Base-by-base conservation (phyloP, 2,888 invertebrate species). In the Yponomeuta cagnagella region DNA sequence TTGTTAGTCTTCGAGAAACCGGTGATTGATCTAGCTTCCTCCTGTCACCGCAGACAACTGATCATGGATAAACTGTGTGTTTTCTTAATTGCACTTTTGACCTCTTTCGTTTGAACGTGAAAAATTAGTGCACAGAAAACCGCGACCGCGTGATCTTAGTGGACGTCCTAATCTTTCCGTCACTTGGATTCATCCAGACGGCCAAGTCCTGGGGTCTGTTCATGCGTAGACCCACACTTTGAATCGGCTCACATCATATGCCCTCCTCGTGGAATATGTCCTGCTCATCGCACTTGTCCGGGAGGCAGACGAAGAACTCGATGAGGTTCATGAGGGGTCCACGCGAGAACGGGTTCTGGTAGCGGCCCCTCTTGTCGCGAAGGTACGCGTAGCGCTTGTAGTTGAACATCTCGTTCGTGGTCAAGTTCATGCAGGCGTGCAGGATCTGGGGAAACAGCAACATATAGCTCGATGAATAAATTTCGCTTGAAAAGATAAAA, bases 351-450 rank as follows among this genome's bases (percentile, higher is more conserved):
- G 98, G 98, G 89, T 98, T 98, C 81, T 96, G 95, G 84, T 97
- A 98, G 74, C 96, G 94, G 2, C 98, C 98, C 72, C 96, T 94
- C 81, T 96, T 97, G 84, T 98, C 98, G 71, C 97, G 93, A 74
- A 98, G 86, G 84, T 98, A 98, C 0, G 97, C 96, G 85, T 98
- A 98, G 70, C 98, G 93, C 82, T 97, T 97, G 85, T 97, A 97
- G 89, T 98, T 98, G 83, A 98, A 97, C 96, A 97, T 97, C 89
- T 98, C 98, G 85, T 98, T 98, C 68, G 98, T 98, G 9, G 98
- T 98, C 73, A 98, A 89, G 90, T 98, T 98, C 96, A 97, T 96
- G 82, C 97, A 96, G 12, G 97, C 97, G 84, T 98, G 97, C 33
- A 97, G 92, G 70, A 97, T 94, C 98, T 98, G 92, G 31, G n/a